Percentiles rank a stretch among this genome's conserved stretches.
These are phyloP conservation scores for Tortrix viridana DNA, from an alignment of 2,888 invertebrate genomes.

Conservation along the genomic window DNA sequence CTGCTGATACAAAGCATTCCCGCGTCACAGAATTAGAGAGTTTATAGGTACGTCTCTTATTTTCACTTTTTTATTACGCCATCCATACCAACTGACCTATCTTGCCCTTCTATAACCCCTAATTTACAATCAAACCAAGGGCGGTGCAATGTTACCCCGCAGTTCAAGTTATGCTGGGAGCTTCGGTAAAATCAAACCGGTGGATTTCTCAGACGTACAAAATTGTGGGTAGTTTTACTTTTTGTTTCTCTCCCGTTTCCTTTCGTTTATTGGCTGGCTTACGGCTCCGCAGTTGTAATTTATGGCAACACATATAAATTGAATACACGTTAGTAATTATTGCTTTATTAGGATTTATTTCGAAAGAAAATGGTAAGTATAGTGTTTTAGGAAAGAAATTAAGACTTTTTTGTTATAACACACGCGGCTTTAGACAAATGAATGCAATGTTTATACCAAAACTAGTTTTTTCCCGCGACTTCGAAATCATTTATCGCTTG, in stretches of 20 bases:
- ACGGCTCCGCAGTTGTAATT: slow-evolving; percentile 61
- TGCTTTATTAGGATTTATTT: not conserved
- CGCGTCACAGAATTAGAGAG: slow-evolving; percentile 67
- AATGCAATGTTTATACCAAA: no score
- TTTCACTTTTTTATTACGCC: slow-evolving; percentile 66
- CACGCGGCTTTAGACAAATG: not conserved
- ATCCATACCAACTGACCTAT: slow-evolving; percentile 53
- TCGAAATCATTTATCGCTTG: no score
- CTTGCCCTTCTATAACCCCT: slow-evolving; percentile 43
- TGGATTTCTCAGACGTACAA: slow-evolving; percentile 56
- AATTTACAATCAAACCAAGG: slow-evolving; percentile 45
- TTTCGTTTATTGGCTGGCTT: slow-evolving; percentile 71
- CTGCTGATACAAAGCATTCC: slow-evolving; percentile 58
- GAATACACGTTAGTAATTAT: slow-evolving; percentile 8
- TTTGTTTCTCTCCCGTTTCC: slow-evolving; percentile 20
- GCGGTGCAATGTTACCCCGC: slow-evolving; percentile 36
- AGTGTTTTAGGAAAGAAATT: not conserved
- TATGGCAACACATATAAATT: slow-evolving; percentile 9
- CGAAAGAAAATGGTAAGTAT: not conserved
- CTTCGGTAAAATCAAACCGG: slow-evolving; percentile 55
- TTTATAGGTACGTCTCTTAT: slow-evolving; percentile 61
- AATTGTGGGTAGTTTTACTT: slow-evolving; percentile 33
- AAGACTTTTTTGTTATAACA: no score
- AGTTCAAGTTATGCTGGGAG: slow-evolving; percentile 57
- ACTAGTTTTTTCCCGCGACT: no score